These are phyloP conservation scores for Oxystoma pomonae DNA, from an alignment of 2,888 invertebrate species.

Conservation along the genomic window DNA sequence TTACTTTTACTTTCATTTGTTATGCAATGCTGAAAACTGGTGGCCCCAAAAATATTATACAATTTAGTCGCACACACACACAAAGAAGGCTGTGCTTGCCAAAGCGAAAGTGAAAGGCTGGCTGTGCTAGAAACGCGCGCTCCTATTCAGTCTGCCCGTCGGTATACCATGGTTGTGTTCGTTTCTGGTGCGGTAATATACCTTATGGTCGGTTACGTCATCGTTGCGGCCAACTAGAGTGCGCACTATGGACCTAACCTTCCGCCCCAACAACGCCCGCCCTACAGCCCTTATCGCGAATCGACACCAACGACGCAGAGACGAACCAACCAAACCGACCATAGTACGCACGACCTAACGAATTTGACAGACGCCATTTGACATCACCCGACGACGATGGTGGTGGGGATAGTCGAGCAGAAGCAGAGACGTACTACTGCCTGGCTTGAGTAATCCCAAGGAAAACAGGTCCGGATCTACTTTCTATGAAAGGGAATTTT, in stretches of 20 bases:
- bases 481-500: background rate
- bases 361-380: background rate
- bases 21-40: conserved; percentile 47
- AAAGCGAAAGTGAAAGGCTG: conserved; percentile 25
- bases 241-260: background rate
- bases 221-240: background rate
- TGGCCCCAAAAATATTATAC: conserved; percentile 47
- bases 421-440: background rate
- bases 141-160: background rate
- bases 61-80: conserved; percentile 41
- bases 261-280: background rate
- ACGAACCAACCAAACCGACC: background rate
- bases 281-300: background rate
- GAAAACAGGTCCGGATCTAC: background rate
- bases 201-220: background rate
- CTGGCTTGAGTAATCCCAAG: background rate
- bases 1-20: conserved; percentile 53
- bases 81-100: conserved; percentile 30
- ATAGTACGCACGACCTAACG: background rate
- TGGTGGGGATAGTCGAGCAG: background rate
- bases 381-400: background rate
- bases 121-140: background rate
- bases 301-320: background rate
- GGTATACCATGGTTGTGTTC: background rate
- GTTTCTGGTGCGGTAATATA: background rate